Evolutionary conservation across 2,888 invertebrate species (phyloP).

Genomic region (Dioctria rufipes): DNA sequence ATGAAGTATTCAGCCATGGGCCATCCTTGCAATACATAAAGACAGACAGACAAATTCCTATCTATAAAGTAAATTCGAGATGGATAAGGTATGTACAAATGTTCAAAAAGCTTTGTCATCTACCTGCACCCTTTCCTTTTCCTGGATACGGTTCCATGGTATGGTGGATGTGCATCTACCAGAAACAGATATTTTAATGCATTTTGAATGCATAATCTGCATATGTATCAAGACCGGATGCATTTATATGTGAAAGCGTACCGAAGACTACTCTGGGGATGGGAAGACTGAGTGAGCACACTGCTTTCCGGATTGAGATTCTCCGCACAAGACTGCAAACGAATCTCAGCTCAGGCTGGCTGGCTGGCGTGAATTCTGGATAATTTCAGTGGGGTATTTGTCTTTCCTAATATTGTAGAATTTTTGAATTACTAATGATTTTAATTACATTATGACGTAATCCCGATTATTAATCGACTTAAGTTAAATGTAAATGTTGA

Average conservation of each 20-base stretch:
- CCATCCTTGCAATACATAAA: too few species aligned
- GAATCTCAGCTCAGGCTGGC: too few species aligned
- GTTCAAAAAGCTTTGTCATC: too few species aligned
- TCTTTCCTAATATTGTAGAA: neutral
- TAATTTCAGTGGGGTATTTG: slow-evolving; percentile 14
- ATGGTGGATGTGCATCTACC: neutral
- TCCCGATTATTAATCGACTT: slow-evolving; percentile 20
- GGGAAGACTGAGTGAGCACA: too few species aligned
- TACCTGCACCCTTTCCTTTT: too few species aligned
- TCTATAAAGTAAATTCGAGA: too few species aligned
- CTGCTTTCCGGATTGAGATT: neutral
- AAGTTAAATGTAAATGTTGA: neutral
- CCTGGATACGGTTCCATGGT: too few species aligned
- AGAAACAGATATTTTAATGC: slow-evolving; percentile 55
- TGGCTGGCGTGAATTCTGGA: neutral
- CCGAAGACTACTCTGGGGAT: neutral
- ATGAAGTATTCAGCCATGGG: too few species aligned
- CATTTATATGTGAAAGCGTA: neutral
- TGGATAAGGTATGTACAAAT: too few species aligned
- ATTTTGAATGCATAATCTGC: slow-evolving; percentile 55
- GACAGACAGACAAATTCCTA: too few species aligned
- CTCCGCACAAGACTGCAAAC: neutral
- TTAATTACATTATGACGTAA: slow-evolving; percentile 34
- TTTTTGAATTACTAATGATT: slow-evolving; percentile 50
- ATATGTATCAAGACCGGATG: slow-evolving; percentile 33